Conservation (phyloP, 2,888 invertebrate species). For the Idaea biselata region DNA sequence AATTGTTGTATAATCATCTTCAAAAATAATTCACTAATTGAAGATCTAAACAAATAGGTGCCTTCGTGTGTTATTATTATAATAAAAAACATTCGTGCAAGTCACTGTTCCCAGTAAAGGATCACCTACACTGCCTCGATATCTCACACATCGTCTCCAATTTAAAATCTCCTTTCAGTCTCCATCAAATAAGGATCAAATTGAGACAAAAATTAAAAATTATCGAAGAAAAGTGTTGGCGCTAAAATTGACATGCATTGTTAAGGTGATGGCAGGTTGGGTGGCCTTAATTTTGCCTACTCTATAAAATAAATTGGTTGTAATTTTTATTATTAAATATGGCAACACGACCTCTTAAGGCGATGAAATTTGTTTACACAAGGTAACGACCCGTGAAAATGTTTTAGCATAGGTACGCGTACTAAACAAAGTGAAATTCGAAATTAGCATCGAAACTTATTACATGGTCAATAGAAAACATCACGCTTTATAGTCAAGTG, state of each 20-base stretch:
- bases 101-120: conserved; percentile 73
- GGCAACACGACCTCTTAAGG: neutral
- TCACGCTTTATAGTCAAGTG: conserved; percentile 53
- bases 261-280: conserved; percentile 65
- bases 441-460: conserved; percentile 16
- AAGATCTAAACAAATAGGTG: conserved; percentile 76
- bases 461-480: conserved; percentile 38
- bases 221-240: conserved; percentile 46
- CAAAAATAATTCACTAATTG: conserved; percentile 68
- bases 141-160: neutral
- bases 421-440: conserved; percentile 13
- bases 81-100: conserved; percentile 61
- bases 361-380: neutral
- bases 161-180: neutral
- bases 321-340: neutral
- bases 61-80: conserved; percentile 71
- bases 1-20: conserved; percentile 30
- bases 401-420: neutral
- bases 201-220: conserved; percentile 16
- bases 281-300: conserved; percentile 49
- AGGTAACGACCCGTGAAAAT: neutral
- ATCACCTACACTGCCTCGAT: conserved; percentile 64
- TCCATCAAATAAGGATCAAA: conserved; percentile 16
- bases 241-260: conserved; percentile 73
- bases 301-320: neutral